These are phyloP conservation scores for Tretioscincus oriximinensis DNA, from an alignment of 2,113 vertebrate species.

Conservation along the genomic window DNA sequence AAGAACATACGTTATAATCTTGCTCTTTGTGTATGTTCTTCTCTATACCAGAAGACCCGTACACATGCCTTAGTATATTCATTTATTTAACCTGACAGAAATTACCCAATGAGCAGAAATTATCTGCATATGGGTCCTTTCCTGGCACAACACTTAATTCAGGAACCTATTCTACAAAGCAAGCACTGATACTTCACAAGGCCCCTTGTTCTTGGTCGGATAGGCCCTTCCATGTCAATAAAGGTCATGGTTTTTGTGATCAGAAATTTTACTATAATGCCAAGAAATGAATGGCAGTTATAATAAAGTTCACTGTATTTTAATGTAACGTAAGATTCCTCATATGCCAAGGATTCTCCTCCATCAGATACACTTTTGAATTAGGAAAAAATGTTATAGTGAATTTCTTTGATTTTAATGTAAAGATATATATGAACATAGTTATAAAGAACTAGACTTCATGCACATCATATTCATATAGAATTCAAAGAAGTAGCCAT, in stretches of 20 bases:
- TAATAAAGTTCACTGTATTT: background rate
- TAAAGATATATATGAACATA: too few species aligned
- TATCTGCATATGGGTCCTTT: background rate
- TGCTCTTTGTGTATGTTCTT: background rate
- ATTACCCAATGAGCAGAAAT: background rate
- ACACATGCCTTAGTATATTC: background rate
- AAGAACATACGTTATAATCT: background rate
- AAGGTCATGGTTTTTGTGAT: background rate
- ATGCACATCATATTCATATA: too few species aligned
- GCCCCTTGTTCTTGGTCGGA: background rate
- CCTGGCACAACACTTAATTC: background rate
- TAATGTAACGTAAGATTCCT: background rate
- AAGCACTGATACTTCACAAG: background rate
- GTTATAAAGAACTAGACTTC: too few species aligned
- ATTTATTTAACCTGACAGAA: background rate
- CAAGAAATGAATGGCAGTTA: background rate
- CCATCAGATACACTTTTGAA: too few species aligned
- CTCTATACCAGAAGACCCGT: background rate
- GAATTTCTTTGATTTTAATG: too few species aligned
- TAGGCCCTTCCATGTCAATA: background rate
- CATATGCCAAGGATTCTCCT: too few species aligned
- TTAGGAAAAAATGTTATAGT: too few species aligned
- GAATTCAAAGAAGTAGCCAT: too few species aligned
- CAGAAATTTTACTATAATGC: background rate
- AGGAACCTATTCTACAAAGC: background rate